phyloP scores from a whole-genome alignment of 1,140 invertebrate species.

The Papilio dardanus region DNA sequence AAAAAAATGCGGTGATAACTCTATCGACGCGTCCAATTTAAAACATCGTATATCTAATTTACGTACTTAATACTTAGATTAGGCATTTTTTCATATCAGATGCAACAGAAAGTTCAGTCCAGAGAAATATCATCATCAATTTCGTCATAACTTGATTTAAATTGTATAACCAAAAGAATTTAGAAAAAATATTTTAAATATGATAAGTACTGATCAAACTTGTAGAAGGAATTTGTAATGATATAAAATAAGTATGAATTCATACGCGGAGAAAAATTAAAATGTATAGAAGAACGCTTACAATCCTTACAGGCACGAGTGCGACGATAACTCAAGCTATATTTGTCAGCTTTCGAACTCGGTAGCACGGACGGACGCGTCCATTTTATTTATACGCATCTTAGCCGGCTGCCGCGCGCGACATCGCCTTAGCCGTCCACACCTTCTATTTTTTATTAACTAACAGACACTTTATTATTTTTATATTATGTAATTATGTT shows the following conservation, averaged over 20 bases:
- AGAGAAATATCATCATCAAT: not conserved
- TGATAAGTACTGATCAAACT: not conserved
- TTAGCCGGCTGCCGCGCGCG: conserved; percentile 1
- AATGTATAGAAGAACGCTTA: not conserved
- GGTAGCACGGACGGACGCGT: conserved; percentile 10
- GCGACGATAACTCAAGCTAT: conserved; percentile 15
- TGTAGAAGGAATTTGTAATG: no score
- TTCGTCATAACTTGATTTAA: no score
- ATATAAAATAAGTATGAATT: no score
- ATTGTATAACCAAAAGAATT: no score
- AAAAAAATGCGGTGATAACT: not conserved
- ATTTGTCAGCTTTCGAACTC: conserved; percentile 18
- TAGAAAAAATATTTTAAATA: no score
- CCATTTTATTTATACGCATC: conserved; percentile 6
- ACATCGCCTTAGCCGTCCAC: not conserved
- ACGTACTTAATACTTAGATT: not conserved
- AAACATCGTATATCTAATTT: not conserved
- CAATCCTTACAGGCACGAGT: not conserved
- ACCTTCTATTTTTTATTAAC: conserved; percentile 2
- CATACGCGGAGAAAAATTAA: not conserved
- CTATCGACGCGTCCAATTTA: not conserved
- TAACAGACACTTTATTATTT: no score
- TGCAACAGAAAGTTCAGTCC: not conserved
- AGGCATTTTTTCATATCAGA: no score
- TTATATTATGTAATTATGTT: no score